Percentiles rank a stretch among this genome's conserved stretches.
Conservation (phyloP, 2,113 vertebrate species). For the Catagonus wagneri region DNA sequence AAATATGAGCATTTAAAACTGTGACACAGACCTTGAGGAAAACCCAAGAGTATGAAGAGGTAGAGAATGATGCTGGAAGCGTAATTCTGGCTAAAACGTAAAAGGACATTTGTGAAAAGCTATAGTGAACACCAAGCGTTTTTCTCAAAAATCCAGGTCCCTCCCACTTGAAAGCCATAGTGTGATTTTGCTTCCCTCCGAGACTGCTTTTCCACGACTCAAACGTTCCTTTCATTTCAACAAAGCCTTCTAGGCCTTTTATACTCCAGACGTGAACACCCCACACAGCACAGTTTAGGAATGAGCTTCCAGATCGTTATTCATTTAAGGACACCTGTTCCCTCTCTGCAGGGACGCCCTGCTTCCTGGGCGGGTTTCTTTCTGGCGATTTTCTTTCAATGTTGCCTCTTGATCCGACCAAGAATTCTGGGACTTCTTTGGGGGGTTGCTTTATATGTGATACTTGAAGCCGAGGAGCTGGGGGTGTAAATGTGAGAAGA, state of each 20-base stretch:
- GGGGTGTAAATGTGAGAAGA: not conserved
- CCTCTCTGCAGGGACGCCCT: not conserved
- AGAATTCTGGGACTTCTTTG: not conserved
- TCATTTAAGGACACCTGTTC: not conserved
- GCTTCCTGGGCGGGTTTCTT: not conserved
- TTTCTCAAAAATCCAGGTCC: not conserved
- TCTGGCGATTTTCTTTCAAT: not conserved
- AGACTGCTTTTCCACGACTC: fast-evolving
- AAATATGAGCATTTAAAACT: not conserved
- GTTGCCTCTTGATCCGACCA: not conserved
- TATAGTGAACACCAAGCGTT: too few species aligned
- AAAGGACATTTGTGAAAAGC: not conserved
- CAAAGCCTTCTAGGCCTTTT: not conserved
- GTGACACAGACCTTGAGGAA: not conserved
- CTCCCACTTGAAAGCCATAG: not conserved
- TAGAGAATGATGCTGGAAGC: not conserved
- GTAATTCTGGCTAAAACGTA: not conserved
- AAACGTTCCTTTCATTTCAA: not conserved
- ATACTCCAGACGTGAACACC: not conserved
- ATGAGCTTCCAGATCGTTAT: not conserved
- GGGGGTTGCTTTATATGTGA: not conserved
- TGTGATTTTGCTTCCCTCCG: not conserved
- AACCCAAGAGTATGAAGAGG: not conserved
- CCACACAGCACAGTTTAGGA: not conserved
- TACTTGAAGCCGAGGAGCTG: not conserved